Conservation (phyloP, 2,888 invertebrate genomes). For the Mallateleia sp. region DNA sequence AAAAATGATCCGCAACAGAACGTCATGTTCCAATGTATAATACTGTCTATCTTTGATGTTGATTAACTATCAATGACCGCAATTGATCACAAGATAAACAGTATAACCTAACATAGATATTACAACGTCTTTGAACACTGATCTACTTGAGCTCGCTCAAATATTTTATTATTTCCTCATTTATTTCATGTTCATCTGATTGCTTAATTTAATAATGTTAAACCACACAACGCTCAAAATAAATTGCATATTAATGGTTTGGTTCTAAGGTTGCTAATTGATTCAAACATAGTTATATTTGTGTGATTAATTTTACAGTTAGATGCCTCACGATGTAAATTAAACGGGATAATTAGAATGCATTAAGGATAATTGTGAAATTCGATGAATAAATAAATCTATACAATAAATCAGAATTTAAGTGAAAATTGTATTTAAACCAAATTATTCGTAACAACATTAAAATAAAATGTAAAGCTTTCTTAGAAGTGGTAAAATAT, state of each 20-base stretch:
- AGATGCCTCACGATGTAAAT: not conserved
- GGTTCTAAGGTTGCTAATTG: not conserved
- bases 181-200: constrained; percentile 6
- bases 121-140: constrained; percentile 6
- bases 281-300: not conserved
- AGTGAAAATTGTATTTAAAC: no score
- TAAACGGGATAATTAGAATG: not conserved
- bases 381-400: no score
- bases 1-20: constrained; percentile 21
- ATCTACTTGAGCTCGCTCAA: not conserved
- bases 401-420: no score
- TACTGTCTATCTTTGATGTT: constrained; percentile 76
- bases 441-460: not conserved
- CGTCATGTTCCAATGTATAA: constrained; percentile 15
- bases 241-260: constrained; percentile 15
- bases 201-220: constrained; percentile 1
- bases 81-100: constrained; percentile 81
- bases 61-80: constrained; percentile 83
- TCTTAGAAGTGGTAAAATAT: not conserved
- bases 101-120: constrained; percentile 38
- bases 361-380: not conserved
- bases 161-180: constrained; percentile 30
- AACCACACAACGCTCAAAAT: not conserved
- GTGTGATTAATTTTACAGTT: not conserved
- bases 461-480: not conserved